Conservation (phyloP, 2,797 vertebrate species). For the Philypnodon macrostomus region DNA sequence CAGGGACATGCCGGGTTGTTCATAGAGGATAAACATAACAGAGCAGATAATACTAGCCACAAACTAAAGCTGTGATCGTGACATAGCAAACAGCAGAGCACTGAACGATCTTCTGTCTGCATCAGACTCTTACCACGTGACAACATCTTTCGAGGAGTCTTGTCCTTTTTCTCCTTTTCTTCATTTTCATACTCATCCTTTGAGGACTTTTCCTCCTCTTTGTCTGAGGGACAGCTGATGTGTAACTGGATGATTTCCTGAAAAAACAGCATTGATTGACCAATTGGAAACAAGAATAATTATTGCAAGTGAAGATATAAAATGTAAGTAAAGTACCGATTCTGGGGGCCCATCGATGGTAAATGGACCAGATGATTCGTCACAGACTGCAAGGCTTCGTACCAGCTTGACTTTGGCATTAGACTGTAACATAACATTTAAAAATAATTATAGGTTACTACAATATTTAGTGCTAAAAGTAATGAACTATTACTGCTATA, state of each 20-base stretch:
- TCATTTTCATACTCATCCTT: slow-evolving; percentile 96
- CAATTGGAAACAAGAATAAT: not conserved
- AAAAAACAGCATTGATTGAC: slow-evolving; percentile 12
- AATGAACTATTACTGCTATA: no score
- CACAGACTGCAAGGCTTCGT: slow-evolving; percentile 94
- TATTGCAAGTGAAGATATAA: not conserved
- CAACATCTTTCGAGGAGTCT: slow-evolving; percentile 91
- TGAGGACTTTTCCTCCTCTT: slow-evolving; percentile 92
- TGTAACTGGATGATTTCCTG: slow-evolving; percentile 97
- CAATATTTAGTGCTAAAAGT: no score
- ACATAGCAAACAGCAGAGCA: slow-evolving; percentile 1
- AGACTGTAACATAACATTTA: slow-evolving; percentile 84
- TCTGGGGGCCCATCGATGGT: slow-evolving; percentile 85
- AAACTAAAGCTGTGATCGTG: slow-evolving; percentile 11
- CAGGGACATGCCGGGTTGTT: slow-evolving; percentile 12
- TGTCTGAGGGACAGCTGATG: slow-evolving; percentile 96
- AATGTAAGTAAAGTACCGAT: slow-evolving; percentile 58
- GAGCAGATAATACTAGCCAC: slow-evolving; percentile 17
- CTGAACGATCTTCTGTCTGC: not conserved
- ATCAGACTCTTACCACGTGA: slow-evolving; percentile 83
- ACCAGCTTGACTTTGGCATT: slow-evolving; percentile 98
- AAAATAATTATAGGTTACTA: no score
- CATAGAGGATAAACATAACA: slow-evolving; percentile 19
- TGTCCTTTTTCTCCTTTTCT: slow-evolving; percentile 96
- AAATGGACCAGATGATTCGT: slow-evolving; percentile 90